These are phyloP conservation scores for Liolophura sinensis DNA, from an alignment of 1,140 invertebrate genomes.

Conservation along the genomic window DNA sequence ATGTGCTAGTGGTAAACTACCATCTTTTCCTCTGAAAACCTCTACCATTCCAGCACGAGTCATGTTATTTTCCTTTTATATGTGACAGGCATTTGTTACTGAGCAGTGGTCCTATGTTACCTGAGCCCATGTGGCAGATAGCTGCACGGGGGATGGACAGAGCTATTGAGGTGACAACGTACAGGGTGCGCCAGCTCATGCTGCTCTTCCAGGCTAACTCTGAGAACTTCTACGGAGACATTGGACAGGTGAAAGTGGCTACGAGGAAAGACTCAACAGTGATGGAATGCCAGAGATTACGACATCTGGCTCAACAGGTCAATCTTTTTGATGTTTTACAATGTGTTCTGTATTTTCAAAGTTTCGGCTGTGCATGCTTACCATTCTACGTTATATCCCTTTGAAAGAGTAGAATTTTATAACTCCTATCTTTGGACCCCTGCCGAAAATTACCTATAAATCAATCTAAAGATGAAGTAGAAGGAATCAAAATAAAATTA, in stretches of 20 bases:
- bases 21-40: background rate
- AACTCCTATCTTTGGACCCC: background rate
- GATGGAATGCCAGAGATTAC: constrained; percentile 78
- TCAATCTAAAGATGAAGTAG: no score
- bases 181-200: constrained; percentile 81
- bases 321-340: background rate
- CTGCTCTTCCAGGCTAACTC: constrained; percentile 85
- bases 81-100: constrained; percentile 76
- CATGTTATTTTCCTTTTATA: constrained; percentile 17
- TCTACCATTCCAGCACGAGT: background rate
- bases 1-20: no score
- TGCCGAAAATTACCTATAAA: no score
- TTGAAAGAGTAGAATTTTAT: background rate
- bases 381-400: background rate
- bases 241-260: constrained; percentile 90
- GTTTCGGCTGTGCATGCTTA: no score
- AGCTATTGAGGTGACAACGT: constrained; percentile 80
- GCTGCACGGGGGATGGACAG: constrained; percentile 76
- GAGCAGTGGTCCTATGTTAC: constrained; percentile 78
- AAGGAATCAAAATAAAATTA: no score
- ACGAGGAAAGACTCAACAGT: constrained; percentile 81
- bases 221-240: constrained; percentile 90
- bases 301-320: constrained; percentile 84
- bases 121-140: constrained; percentile 82
- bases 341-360: no score